Evolutionary conservation across 2,888 invertebrate species (phyloP).

Genomic region (Stenichneumon culpator): DNA sequence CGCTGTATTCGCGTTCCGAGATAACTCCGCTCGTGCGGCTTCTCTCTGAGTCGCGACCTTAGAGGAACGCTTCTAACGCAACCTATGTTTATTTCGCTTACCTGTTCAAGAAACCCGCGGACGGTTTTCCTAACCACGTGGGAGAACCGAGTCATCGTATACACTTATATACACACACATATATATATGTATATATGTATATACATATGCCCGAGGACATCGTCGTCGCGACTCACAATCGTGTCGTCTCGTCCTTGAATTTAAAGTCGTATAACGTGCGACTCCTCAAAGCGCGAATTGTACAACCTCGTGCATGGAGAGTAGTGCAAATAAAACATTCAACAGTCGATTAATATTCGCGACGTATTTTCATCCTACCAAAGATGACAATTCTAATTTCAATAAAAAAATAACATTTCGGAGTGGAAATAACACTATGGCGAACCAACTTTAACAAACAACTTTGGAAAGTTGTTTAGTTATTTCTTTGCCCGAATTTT

Average conservation of each 20-base stretch:
- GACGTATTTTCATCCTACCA: neutral
- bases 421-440: neutral
- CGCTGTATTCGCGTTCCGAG: neutral
- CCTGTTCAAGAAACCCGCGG: slow-evolving; percentile 49
- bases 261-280: slow-evolving; percentile 25
- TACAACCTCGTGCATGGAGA: neutral
- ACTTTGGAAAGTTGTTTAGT: neutral
- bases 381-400: neutral
- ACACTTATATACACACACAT: neutral
- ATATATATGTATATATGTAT: neutral
- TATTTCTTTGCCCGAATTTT: too few species aligned
- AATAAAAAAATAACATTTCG: neutral
- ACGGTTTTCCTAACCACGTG: slow-evolving; percentile 57
- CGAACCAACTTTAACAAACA: neutral
- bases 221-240: slow-evolving; percentile 36
- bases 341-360: slow-evolving; percentile 2
- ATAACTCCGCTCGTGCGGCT: neutral
- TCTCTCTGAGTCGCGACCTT: neutral
- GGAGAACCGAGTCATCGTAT: slow-evolving; percentile 36
- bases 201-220: slow-evolving; percentile 33
- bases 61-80: slow-evolving; percentile 32
- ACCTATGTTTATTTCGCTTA: slow-evolving; percentile 25
- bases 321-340: neutral
- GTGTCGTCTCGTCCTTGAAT: slow-evolving; percentile 48
- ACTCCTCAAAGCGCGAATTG: slow-evolving; percentile 27